These are phyloP conservation scores for Stenchaetothrips biformis DNA, from an alignment of 2,888 invertebrate genomes.

Conservation along the genomic window DNA sequence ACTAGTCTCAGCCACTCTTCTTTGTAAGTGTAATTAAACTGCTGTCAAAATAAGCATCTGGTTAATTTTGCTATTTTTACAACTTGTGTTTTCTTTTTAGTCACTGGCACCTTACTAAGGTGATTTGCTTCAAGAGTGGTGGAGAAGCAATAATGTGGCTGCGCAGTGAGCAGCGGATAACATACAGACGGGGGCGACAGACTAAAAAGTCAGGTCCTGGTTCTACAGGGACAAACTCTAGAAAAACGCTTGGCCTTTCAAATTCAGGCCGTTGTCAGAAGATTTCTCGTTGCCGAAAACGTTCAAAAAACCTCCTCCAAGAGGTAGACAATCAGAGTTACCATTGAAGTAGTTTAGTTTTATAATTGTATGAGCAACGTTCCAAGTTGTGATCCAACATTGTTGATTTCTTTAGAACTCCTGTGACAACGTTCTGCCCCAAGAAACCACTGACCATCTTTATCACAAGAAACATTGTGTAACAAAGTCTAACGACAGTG, in stretches of 20 bases:
- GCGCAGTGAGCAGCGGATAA: slow-evolving; percentile 14
- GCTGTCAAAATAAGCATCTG: background rate
- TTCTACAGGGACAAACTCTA: background rate
- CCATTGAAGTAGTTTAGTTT: background rate
- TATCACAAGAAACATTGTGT: background rate
- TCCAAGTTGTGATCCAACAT: background rate
- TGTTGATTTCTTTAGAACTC: background rate
- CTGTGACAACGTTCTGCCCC: background rate
- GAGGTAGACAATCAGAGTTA: background rate
- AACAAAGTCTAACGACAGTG: background rate
- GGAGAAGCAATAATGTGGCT: slow-evolving; percentile 21
- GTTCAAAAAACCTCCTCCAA: background rate
- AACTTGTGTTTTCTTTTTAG: background rate
- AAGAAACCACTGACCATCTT: background rate
- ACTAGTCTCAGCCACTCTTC: background rate
- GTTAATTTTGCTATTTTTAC: background rate
- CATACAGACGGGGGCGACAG: slow-evolving; percentile 9
- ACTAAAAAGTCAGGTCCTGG: background rate
- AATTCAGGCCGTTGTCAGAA: background rate
- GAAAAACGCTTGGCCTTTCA: background rate
- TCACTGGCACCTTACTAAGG: background rate
- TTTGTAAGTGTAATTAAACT: background rate
- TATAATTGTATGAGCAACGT: background rate
- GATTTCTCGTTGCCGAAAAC: background rate
- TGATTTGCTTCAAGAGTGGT: background rate